Conservation (phyloP, 2,888 invertebrate genomes). For the Metellina segmentata region DNA sequence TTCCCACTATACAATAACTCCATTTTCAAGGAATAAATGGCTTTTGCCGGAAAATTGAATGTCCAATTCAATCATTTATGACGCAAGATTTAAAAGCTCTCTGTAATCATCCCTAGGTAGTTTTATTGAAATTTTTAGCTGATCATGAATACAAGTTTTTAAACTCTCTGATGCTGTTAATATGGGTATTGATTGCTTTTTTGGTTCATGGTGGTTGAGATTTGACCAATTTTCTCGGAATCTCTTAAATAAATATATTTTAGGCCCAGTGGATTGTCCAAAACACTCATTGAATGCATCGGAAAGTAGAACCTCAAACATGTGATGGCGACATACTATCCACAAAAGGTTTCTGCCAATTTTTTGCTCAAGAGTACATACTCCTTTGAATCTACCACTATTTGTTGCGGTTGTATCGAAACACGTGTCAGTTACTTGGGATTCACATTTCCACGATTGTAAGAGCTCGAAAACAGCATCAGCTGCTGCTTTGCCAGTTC, state of each 20-base stretch:
- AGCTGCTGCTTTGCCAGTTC: too few relatives aligned
- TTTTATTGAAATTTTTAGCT: background rate
- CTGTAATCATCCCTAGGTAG: constrained; percentile 18
- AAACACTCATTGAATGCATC: constrained; percentile 1
- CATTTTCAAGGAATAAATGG: too few relatives aligned
- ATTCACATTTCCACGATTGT: constrained; percentile 15
- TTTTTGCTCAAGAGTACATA: constrained; percentile 24
- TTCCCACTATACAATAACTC: too few relatives aligned
- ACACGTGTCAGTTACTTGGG: background rate
- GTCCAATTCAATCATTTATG: constrained; percentile 5
- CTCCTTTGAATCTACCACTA: too few relatives aligned
- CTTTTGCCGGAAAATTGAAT: too few relatives aligned
- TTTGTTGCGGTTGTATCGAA: too few relatives aligned
- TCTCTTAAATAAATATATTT: constrained; percentile 21
- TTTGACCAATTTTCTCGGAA: constrained; percentile 4
- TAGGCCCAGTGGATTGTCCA: constrained; percentile 8
- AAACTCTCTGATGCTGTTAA: constrained; percentile 23
- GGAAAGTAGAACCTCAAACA: constrained; percentile 13
- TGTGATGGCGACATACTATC: constrained; percentile 16
- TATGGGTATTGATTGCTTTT: constrained; percentile 25
- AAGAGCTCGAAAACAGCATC: constrained; percentile 30
- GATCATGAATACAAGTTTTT: background rate
- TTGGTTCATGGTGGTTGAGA: constrained; percentile 18
- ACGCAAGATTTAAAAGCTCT: constrained; percentile 9
- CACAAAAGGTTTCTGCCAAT: constrained; percentile 26